Percentiles rank a stretch among this genome's conserved stretches.
Evolutionary conservation across 64 coral and sea anemone species (phyloP).

Genomic region (Porites australiensis): DNA sequence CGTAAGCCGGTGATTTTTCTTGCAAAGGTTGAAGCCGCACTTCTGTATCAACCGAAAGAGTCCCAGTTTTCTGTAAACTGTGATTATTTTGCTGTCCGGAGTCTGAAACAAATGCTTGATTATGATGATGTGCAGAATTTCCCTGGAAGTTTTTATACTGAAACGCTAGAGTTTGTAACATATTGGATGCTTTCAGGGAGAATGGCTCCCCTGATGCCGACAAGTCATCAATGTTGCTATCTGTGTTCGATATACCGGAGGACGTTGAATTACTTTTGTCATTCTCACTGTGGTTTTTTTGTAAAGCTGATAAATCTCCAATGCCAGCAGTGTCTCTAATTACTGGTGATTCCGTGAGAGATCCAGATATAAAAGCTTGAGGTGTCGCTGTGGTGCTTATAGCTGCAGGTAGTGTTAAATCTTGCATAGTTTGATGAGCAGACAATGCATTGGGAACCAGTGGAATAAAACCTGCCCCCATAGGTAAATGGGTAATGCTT

Average conservation of each 20-base stretch:
- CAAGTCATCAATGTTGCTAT: too few relatives aligned
- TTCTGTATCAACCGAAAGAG: background rate
- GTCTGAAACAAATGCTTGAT: background rate
- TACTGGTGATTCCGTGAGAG: background rate
- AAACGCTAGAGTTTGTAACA: constrained; percentile 6
- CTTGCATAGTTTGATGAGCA: background rate
- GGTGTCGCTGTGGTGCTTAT: background rate
- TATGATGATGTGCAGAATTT: background rate
- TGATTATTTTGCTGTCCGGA: background rate
- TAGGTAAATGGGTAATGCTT: background rate
- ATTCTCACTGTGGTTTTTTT: background rate
- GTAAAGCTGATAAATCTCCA: background rate
- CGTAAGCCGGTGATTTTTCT: background rate
- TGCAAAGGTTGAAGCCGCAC: background rate
- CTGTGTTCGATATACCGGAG: too few relatives aligned
- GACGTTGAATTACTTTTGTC: background rate
- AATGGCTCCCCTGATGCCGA: background rate
- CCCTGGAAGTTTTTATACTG: background rate
- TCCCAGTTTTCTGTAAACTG: background rate
- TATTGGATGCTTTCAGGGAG: background rate
- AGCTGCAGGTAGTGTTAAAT: too few relatives aligned
- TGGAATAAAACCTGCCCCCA: background rate
- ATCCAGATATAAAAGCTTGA: background rate
- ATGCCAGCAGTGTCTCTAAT: background rate
- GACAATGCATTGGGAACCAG: background rate